Evolutionary conservation across 2,888 invertebrate species (phyloP).

Genomic region (Eugnorisma glareosa): DNA sequence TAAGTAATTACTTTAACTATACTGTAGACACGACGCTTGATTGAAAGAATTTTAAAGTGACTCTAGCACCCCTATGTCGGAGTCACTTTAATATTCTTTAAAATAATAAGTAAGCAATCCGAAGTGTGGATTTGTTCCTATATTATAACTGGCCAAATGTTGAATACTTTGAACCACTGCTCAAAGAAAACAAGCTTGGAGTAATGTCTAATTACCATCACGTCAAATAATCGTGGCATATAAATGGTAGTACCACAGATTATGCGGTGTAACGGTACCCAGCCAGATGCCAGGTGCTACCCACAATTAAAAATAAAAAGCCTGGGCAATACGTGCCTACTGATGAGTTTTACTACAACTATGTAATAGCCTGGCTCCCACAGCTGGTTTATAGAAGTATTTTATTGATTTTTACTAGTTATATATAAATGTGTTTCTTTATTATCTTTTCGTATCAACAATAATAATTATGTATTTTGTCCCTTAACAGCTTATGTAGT

Average conservation of each 20-base stretch:
- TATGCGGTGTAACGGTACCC: constrained; percentile 64
- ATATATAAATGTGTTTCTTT: background rate
- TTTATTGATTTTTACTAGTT: constrained; percentile 27
- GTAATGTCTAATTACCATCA: background rate
- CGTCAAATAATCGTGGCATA: constrained; percentile 44
- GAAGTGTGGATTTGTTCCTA: too few relatives aligned
- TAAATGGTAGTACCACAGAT: constrained; percentile 52
- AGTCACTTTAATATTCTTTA: too few relatives aligned
- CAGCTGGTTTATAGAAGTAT: constrained; percentile 12
- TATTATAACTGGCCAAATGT: background rate
- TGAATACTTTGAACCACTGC: background rate
- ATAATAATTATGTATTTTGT: background rate
- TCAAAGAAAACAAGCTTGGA: background rate
- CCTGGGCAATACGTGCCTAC: constrained; percentile 43
- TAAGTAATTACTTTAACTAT: too few relatives aligned
- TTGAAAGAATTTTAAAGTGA: too few relatives aligned
- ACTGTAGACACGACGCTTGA: too few relatives aligned
- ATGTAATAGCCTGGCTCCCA: constrained; percentile 28
- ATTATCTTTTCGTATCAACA: too few relatives aligned
- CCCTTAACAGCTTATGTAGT: too few relatives aligned
- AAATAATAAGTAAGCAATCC: too few relatives aligned
- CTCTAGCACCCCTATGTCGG: too few relatives aligned
- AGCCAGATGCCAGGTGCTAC: constrained; percentile 59
- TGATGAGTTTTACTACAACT: constrained; percentile 31
- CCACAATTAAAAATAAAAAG: constrained; percentile 57